Base-by-base conservation (phyloP, 2,113 vertebrate genomes). In the Podiceps cristatus region DNA sequence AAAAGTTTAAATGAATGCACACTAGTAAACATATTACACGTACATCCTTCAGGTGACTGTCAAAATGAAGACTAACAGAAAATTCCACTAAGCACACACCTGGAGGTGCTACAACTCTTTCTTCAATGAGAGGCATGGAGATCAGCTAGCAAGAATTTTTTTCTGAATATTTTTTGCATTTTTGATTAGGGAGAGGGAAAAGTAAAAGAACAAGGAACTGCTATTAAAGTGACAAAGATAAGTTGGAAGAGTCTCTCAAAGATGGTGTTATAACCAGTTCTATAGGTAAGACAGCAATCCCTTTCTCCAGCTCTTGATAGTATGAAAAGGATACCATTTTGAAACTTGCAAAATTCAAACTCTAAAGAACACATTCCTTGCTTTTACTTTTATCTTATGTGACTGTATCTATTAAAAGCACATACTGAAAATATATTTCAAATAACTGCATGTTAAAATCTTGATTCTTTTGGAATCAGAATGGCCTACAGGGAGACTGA, bases 101-200 rank as follows among this genome's bases (percentile, higher is more conserved):
- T 37, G 45, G 18, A 95, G 42, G 72, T 80, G 45, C 63, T 52
- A 62, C 18, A 88, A 52, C 13, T 64, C 44, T 6, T 80, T 50
- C 62, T 79, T 28, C 71, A 27, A 13, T 3, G 45, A 68, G 3
- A 45, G 10, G 13, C 23, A 29, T 2, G 28, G 42, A 56, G 9
- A 52, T 2, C 37, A 77, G n/a, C 7, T 24, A 72, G 31, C 8
- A 33, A 22, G 27, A 75, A 4, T n/a, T 63, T 45, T 58, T 72
- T 80, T 42, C 55, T 64, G 29, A 25, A 25, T 6, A 8, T 18
- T 44, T 67, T 42, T 18, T 56, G 12, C 12, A 63, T 19, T 33
- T 83, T 78, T 2, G 1, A 25, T 47, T 77, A 5, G 3, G 4
- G 17, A 8, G 29, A 1, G 18, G 3, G 5, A 18, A 5, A 50